phyloP scores from a whole-genome alignment of 64 coral and sea anemone genomes.

The Trachythela sp. region DNA sequence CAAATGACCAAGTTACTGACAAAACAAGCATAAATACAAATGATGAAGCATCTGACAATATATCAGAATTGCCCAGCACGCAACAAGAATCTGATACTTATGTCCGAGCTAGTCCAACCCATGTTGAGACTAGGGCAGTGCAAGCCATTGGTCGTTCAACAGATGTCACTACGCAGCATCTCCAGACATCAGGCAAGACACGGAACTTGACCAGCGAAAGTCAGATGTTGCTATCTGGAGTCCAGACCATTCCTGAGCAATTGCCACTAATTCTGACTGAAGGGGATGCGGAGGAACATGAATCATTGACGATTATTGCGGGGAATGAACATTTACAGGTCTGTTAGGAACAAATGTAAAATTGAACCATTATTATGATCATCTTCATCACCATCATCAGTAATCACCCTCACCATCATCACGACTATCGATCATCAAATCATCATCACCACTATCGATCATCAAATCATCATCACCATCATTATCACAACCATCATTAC shows the following conservation, averaged over 20 bases:
- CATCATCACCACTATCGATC: too few species aligned
- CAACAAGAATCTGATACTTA: background rate
- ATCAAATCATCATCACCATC: too few species aligned
- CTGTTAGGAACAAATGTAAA: too few species aligned
- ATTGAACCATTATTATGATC: background rate
- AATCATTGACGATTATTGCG: background rate
- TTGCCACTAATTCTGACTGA: background rate
- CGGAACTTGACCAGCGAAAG: background rate
- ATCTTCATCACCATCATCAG: background rate
- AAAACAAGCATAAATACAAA: background rate
- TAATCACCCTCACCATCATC: background rate
- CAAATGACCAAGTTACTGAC: background rate
- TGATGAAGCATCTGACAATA: too few species aligned
- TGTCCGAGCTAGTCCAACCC: background rate
- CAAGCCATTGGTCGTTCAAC: background rate
- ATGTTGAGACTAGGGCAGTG: background rate
- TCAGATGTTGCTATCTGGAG: background rate
- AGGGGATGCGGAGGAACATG: slow-evolving; percentile 12
- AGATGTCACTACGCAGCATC: background rate
- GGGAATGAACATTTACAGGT: slow-evolving; percentile 12
- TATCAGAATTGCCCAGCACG: too few species aligned
- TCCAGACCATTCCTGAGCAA: background rate
- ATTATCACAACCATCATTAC: too few species aligned
- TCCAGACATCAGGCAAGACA: background rate
- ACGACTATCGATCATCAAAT: too few species aligned